Base-by-base conservation (phyloP, 2,888 invertebrate species). In the Cephonodes hylas region DNA sequence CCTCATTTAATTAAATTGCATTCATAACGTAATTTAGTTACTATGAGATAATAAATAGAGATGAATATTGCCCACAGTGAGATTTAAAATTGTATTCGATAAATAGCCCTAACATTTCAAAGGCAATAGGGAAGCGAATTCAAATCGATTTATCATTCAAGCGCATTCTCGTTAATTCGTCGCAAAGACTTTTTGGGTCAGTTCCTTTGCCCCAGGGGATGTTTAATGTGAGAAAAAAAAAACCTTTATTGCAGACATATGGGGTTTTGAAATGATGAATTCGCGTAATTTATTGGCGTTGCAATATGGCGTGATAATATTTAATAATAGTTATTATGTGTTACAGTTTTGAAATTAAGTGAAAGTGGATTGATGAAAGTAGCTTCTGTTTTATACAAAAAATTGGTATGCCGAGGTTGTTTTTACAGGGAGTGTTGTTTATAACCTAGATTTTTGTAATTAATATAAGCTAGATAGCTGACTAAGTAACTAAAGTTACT, bases 91-190 rank as follows among this genome's bases (percentile, higher is more conserved):
- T 20, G 18, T 10, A 20, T 27, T 1, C 18, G 8, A 31, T 31
- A 42, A 22, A 22, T n/a, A 34, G 31, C 23, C 59, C n/a, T n/a
- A 58, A 62, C 27, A 60, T 20, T 27, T 67, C 42, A 63, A 63
- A 66, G 64, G 75, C 75, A 77, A 77, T 78, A 79, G 76, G 75
- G 75, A 74, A 76, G 68, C 75, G 73, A 81, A 81, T 77, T 76
- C 80, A 67, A 77, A 80, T 72, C 80, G 76, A 90, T 89, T 83
- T 77, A 87, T 89, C 86, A 88, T 85, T 80, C 76, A 63, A 73
- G 68, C 68, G 79, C 83, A 81, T 80, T 88, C 87, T 89, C 75
- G 88, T 89, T 88, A 86, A 89, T 90, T 90, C 84, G 90, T 79
- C 76, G 80, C 83, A 81, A 80, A 62, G 79, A 76, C 77, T 83